Evolutionary conservation across 2,113 vertebrate species (phyloP).

Genomic region (Tetrao urogallus): DNA sequence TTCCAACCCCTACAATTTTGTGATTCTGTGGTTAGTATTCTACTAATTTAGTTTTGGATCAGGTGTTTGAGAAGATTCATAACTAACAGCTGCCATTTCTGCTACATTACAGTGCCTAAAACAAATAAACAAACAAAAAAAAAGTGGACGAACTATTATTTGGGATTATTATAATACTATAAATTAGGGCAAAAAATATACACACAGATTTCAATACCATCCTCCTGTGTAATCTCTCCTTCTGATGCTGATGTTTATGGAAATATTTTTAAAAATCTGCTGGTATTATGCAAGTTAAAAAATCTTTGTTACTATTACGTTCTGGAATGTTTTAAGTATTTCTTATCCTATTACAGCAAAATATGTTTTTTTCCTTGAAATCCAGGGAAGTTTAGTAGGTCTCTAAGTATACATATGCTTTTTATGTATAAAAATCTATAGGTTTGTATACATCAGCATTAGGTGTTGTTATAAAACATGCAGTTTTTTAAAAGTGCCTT

Average conservation of each 20-base stretch:
- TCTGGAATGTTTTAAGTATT: not conserved
- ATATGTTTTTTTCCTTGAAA: not conserved
- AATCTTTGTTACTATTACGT: not conserved
- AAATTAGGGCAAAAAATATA: not conserved
- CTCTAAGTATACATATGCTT: not conserved
- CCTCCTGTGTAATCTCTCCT: not conserved
- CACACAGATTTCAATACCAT: not conserved
- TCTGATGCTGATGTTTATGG: not conserved
- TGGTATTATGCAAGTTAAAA: conserved; percentile 5
- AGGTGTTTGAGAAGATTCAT: not conserved
- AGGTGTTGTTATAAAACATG: not conserved
- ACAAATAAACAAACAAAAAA: not conserved
- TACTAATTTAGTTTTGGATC: not conserved
- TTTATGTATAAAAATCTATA: not conserved
- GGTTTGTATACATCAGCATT: not conserved
- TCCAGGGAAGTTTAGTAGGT: not conserved
- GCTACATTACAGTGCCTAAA: not conserved
- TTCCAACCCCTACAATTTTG: too few species aligned
- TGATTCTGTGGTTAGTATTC: not conserved
- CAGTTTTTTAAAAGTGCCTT: not conserved
- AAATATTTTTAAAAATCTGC: conserved; percentile 18
- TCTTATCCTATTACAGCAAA: not conserved
- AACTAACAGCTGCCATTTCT: not conserved
- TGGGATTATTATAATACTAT: not conserved
- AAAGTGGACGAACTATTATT: not conserved